Conservation (phyloP, 2,888 invertebrate genomes). For the Drosophila neotestacea region DNA sequence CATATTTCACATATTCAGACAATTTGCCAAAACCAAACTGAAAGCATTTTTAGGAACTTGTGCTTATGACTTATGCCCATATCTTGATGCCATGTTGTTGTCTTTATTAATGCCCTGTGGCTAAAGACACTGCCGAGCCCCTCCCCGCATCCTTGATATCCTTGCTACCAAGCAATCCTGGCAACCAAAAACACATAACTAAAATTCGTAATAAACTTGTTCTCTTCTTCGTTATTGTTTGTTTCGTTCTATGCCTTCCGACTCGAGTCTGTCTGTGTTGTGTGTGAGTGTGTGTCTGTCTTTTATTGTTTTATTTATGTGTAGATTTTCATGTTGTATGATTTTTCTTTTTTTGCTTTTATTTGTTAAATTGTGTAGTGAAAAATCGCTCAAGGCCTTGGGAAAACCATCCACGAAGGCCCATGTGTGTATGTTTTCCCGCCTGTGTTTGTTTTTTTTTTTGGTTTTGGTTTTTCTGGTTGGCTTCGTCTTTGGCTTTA, state of each 20-base stretch:
- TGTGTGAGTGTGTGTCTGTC: conserved; percentile 40
- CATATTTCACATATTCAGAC: conserved; percentile 20
- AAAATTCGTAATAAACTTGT: conserved; percentile 80
- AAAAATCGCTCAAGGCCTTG: conserved; percentile 73
- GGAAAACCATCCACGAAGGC: conserved; percentile 36
- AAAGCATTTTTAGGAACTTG: conserved; percentile 36
- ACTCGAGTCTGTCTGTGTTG: conserved; percentile 14
- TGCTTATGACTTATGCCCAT: conserved; percentile 55
- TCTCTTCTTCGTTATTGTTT: conserved; percentile 46
- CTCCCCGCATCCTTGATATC: conserved; percentile 7
- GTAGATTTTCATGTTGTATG: conserved; percentile 63
- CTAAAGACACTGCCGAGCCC: conserved; percentile 34
- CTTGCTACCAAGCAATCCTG: conserved; percentile 4
- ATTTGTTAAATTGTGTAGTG: conserved; percentile 79
- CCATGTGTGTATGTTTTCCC: conserved; percentile 31
- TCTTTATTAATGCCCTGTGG: conserved; percentile 78
- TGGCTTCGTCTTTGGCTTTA: conserved; percentile 64
- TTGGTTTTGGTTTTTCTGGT: conserved; percentile 54
- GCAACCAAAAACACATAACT: conserved; percentile 72
- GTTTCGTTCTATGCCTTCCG: conserved; percentile 25
- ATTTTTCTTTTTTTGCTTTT: conserved; percentile 61
- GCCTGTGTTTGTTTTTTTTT: conserved; percentile 22
- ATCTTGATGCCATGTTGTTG: conserved; percentile 59
- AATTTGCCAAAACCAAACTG: conserved; percentile 26
- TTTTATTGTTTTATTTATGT: conserved; percentile 81